These are phyloP conservation scores for Ischnus inquisitorius DNA, from an alignment of 2,888 invertebrate species.

Conservation along the genomic window DNA sequence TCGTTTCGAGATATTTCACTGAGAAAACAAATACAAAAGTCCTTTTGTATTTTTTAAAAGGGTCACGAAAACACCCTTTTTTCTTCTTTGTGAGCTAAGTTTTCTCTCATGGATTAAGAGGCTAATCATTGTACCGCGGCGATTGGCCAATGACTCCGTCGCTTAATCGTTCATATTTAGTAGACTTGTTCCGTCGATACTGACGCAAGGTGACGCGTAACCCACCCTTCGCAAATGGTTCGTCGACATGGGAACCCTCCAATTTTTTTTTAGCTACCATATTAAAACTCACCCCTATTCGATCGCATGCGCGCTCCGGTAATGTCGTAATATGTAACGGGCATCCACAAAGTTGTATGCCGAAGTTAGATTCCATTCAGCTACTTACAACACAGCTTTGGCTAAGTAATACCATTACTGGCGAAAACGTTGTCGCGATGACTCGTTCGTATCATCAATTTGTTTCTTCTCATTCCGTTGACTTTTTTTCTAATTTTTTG, in stretches of 20 bases:
- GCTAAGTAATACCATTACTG: neutral
- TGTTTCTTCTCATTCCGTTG: constrained; percentile 2
- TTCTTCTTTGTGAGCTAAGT: too few species aligned
- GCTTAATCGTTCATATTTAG: neutral
- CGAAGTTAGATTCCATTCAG: constrained; percentile 29
- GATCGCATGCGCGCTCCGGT: constrained; percentile 1
- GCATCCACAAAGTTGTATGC: constrained; percentile 20
- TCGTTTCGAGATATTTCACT: too few species aligned
- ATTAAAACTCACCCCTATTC: constrained; percentile 55
- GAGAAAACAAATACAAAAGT: too few species aligned
- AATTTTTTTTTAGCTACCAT: constrained; percentile 30
- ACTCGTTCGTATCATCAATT: constrained; percentile 14
- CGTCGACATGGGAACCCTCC: constrained; percentile 31
- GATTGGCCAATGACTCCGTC: neutral
- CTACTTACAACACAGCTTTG: neutral
- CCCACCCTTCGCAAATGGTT: neutral
- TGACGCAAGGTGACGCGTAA: constrained; percentile 43
- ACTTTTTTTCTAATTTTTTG: neutral
- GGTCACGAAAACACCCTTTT: too few species aligned
- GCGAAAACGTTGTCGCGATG: constrained; percentile 6
- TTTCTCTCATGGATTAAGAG: neutral
- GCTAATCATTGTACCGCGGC: constrained; percentile 11
- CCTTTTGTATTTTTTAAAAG: too few species aligned
- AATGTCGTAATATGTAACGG: constrained; percentile 40
- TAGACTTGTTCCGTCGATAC: constrained; percentile 40